Evolutionary conservation across 2,888 invertebrate genomes (phyloP).

Genomic region (Vandiemenella viatica): DNA sequence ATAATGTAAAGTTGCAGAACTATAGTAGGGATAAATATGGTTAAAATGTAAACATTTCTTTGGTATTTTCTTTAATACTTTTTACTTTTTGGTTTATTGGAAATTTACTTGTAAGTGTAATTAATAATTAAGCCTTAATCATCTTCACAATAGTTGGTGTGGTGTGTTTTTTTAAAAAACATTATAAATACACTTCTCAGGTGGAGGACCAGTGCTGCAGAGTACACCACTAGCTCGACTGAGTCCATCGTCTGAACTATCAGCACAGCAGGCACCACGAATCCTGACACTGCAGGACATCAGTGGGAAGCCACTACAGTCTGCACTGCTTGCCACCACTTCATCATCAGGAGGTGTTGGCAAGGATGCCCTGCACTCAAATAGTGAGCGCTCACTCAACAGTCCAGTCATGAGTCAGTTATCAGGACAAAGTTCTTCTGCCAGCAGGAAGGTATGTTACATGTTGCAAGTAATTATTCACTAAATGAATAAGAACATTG

Average conservation of each 20-base stretch:
- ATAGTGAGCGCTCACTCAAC: constrained; percentile 80
- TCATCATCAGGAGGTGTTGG: constrained; percentile 78
- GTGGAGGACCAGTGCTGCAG: constrained; percentile 28
- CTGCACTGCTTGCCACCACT: constrained; percentile 74
- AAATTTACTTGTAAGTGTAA: no score
- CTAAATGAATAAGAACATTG: no score
- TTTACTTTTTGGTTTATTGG: no score
- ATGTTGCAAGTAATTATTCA: no score
- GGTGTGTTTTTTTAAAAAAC: no score
- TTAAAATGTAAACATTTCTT: no score
- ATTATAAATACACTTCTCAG: no score
- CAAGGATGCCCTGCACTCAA: constrained; percentile 77
- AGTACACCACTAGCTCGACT: constrained; percentile 80
- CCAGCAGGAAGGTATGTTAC: constrained; percentile 21
- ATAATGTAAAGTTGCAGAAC: no score
- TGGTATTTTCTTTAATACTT: no score
- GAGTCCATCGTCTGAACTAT: constrained; percentile 83
- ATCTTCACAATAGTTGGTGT: no score
- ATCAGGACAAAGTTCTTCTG: constrained; percentile 57
- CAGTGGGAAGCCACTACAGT: constrained; percentile 82
- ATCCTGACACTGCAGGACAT: constrained; percentile 88
- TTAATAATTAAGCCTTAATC: no score
- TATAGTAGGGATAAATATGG: no score
- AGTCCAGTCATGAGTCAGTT: constrained; percentile 86
- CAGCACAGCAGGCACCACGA: constrained; percentile 72